These are phyloP conservation scores for Oceanodroma tethys DNA, from an alignment of 2,113 vertebrate genomes.

Conservation along the genomic window DNA sequence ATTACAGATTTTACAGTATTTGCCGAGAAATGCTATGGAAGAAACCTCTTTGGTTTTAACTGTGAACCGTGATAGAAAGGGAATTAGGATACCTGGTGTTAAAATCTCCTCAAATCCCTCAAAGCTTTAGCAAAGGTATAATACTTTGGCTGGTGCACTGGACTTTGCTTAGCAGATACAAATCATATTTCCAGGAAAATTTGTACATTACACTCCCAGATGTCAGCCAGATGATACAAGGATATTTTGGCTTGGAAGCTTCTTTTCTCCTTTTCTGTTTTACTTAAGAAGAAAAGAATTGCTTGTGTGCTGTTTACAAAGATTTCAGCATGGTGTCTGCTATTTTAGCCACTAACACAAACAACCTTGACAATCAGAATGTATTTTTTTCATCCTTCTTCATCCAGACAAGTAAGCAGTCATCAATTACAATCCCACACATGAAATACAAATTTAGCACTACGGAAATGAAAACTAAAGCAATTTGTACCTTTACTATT, in stretches of 20 bases:
- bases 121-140: slow-evolving; percentile 38
- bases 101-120: slow-evolving; percentile 51
- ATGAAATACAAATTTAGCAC: slow-evolving; percentile 75
- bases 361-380: slow-evolving; percentile 71
- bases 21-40: slow-evolving; percentile 14
- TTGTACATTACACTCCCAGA: slow-evolving; percentile 15
- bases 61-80: background rate
- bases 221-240: slow-evolving; percentile 14
- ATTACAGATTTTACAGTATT: slow-evolving; percentile 69
- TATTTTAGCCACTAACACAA: slow-evolving; percentile 70
- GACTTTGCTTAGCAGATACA: slow-evolving; percentile 42
- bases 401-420: slow-evolving; percentile 66
- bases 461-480: slow-evolving; percentile 76
- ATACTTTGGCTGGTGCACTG: background rate
- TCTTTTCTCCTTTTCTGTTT: slow-evolving; percentile 47
- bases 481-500: slow-evolving; percentile 77
- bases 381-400: slow-evolving; percentile 61
- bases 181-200: slow-evolving; percentile 36
- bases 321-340: slow-evolving; percentile 48
- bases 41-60: slow-evolving; percentile 13
- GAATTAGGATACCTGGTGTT: slow-evolving; percentile 50
- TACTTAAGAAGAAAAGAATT: slow-evolving; percentile 51
- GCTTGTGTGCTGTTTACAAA: slow-evolving; percentile 51
- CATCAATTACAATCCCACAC: slow-evolving; percentile 71
- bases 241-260: slow-evolving; percentile 41